Conservation (phyloP, 2,797 vertebrate genomes). For the Arnoldichthys spilopterus region DNA sequence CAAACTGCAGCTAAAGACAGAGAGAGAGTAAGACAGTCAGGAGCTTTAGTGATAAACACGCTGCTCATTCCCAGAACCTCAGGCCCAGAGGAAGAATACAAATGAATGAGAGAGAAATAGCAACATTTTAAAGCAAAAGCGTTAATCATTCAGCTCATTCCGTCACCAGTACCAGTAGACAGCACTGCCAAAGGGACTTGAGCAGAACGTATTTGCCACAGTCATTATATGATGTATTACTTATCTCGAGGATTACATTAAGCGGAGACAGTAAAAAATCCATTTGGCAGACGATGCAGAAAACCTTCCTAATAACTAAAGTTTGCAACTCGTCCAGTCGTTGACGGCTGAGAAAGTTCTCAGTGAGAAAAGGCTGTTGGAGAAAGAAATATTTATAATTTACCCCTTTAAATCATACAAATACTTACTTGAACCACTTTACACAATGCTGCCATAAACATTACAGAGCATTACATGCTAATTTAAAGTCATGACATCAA, state of each 20-base stretch:
- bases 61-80: not conserved
- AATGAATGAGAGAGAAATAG: not conserved
- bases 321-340: not conserved
- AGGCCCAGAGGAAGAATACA: not conserved
- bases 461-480: no score
- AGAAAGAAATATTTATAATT: no score
- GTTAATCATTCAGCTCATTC: no score
- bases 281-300: not conserved
- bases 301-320: not conserved
- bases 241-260: not conserved
- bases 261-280: not conserved
- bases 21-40: conserved; percentile 65
- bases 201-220: not conserved
- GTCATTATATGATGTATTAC: not conserved
- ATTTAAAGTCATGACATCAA: no score
- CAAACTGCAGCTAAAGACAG: conserved; percentile 79
- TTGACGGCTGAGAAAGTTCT: not conserved
- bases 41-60: conserved; percentile 4
- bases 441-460: no score
- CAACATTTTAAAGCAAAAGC: not conserved
- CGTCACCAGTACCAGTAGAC: not conserved
- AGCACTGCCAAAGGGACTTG: not conserved
- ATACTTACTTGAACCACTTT: no score
- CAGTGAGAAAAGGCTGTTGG: no score
- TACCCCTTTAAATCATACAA: no score